phyloP scores from a whole-genome alignment of 2,888 invertebrate species.

The Sclerodermus sp. region DNA sequence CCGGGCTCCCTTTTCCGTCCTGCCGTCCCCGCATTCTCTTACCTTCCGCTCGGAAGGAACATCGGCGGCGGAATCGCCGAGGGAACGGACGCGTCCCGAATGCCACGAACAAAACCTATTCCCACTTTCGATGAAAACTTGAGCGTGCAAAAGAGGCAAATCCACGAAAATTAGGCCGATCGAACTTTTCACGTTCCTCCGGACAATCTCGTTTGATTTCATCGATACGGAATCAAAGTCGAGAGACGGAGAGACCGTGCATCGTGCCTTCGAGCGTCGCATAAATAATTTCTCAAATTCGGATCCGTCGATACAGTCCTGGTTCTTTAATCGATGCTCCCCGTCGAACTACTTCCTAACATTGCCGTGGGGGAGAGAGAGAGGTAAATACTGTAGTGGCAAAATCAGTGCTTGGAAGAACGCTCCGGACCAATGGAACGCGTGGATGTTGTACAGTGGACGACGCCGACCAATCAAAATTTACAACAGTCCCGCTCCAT shows the following conservation, averaged over 20 bases:
- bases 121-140: no score
- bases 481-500: slow-evolving; percentile 26
- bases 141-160: no score
- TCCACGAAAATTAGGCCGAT: no score
- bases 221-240: no score
- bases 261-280: no score
- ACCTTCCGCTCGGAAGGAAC: no score
- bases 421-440: slow-evolving; percentile 22
- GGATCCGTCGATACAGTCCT: slow-evolving; percentile 22
- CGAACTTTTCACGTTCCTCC: no score
- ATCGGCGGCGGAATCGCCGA: no score
- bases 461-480: slow-evolving; percentile 31
- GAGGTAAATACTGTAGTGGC: slow-evolving; percentile 18
- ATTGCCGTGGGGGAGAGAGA: slow-evolving; percentile 5
- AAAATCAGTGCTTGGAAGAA: slow-evolving; percentile 19
- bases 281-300: background rate
- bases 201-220: no score
- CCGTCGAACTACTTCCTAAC: background rate
- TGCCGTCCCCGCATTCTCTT: background rate
- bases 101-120: no score
- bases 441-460: slow-evolving; percentile 15
- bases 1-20: background rate
- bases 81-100: no score
- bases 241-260: no score
- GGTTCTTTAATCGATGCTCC: slow-evolving; percentile 34